Percentiles rank a stretch among this genome's conserved stretches.
phyloP scores from a whole-genome alignment of 2,888 invertebrate species.

The Diplazon laetatorius region DNA sequence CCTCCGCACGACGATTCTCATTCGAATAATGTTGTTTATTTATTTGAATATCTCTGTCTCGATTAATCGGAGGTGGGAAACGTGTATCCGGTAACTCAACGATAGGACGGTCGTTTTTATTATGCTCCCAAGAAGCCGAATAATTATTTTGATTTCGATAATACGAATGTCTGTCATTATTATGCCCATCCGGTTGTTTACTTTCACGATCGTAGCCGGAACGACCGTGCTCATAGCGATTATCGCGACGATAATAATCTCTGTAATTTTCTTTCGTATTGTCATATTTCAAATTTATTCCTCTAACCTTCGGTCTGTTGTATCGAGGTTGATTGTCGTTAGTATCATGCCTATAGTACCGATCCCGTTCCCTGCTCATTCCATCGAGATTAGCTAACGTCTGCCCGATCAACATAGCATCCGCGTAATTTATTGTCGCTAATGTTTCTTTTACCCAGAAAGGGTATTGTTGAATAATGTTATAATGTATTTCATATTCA shows the following conservation, averaged over 20 bases:
- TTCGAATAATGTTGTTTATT: not conserved
- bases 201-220: constrained; percentile 7
- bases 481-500: not conserved
- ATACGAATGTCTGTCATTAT: constrained; percentile 5
- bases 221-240: not conserved
- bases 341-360: not conserved
- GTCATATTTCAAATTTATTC: not conserved
- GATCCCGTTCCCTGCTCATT: not conserved
- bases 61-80: constrained; percentile 43
- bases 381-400: not conserved
- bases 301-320: not conserved
- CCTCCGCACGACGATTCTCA: too few species aligned
- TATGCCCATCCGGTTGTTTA: constrained; percentile 36
- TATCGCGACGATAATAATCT: not conserved
- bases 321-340: not conserved
- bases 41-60: not conserved
- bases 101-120: not conserved
- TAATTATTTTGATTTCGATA: constrained; percentile 1
- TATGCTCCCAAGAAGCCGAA: not conserved
- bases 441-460: constrained; percentile 1
- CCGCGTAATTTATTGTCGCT: not conserved
- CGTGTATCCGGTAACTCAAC: constrained; percentile 37
- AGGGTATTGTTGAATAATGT: not conserved
- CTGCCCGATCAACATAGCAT: not conserved
- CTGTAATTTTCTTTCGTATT: not conserved